Evolutionary conservation across 2,888 invertebrate genomes (phyloP).

Genomic region (Nematopogon swammerdamellus): DNA sequence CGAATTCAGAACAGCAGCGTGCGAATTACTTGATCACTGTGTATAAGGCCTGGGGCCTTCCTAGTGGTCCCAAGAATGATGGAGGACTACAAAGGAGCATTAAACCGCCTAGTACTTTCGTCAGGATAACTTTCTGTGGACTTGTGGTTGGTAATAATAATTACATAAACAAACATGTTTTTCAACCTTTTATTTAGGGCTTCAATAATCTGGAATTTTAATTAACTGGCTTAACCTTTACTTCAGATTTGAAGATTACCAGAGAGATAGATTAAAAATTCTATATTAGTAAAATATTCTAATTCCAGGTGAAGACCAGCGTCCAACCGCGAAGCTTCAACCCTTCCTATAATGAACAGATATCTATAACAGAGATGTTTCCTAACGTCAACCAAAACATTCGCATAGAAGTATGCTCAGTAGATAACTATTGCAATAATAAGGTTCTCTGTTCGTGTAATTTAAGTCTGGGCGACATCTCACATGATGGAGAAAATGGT

Average conservation of each 20-base stretch:
- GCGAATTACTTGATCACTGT: slow-evolving; percentile 56
- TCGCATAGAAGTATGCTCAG: slow-evolving; percentile 58
- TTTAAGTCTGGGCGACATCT: slow-evolving; percentile 25
- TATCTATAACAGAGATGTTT: slow-evolving; percentile 77
- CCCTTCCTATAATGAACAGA: slow-evolving; percentile 74
- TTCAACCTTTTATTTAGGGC: too few species aligned
- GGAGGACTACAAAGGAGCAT: slow-evolving; percentile 19
- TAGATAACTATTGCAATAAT: slow-evolving; percentile 40
- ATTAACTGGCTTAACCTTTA: too few species aligned
- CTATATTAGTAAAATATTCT: too few species aligned
- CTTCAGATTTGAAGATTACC: too few species aligned
- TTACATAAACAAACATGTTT: too few species aligned
- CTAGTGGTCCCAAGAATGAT: slow-evolving; percentile 16
- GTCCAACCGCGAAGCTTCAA: slow-evolving; percentile 56
- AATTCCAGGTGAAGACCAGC: slow-evolving; percentile 63
- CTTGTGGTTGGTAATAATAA: slow-evolving; percentile 29
- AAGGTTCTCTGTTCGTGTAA: slow-evolving; percentile 24
- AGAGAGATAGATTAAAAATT: too few species aligned
- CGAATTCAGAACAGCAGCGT: slow-evolving; percentile 49
- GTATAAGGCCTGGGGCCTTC: slow-evolving; percentile 44
- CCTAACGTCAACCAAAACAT: slow-evolving; percentile 76
- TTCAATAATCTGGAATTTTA: too few species aligned
- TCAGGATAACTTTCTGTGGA: slow-evolving; percentile 32
- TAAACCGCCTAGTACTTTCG: slow-evolving; percentile 30
- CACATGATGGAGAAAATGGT: slow-evolving; percentile 41